These are phyloP conservation scores for Hydropotes inermis DNA, from an alignment of 2,113 vertebrate species.

Conservation along the genomic window DNA sequence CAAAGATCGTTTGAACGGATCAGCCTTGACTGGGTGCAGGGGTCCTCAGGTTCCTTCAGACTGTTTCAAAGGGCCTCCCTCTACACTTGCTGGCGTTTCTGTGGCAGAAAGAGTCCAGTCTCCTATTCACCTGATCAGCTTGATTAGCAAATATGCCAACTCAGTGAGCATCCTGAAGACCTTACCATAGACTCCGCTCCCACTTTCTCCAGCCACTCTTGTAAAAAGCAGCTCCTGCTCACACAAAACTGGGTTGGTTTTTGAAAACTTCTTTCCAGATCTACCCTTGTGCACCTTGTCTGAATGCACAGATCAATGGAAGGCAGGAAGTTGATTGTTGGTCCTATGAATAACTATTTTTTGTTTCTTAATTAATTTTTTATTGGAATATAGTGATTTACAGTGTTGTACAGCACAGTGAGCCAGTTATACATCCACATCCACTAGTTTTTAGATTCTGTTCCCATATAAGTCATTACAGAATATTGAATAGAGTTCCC, in stretches of 20 bases:
- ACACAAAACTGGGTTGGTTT: background rate
- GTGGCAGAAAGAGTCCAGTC: background rate
- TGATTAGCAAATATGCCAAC: background rate
- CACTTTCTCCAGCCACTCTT: background rate
- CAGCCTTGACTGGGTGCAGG: background rate
- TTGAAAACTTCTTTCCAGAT: background rate
- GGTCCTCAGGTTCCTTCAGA: background rate
- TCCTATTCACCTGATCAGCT: background rate
- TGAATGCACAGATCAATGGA: background rate
- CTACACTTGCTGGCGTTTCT: background rate
- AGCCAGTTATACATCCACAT: background rate
- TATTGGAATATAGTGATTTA: background rate
- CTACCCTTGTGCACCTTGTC: background rate
- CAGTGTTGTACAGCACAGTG: background rate
- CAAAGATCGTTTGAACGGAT: background rate
- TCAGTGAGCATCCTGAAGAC: accelerated
- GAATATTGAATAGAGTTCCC: background rate
- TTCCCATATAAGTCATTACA: background rate
- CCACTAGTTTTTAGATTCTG: background rate
- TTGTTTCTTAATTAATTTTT: background rate
- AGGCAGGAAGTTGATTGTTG: background rate
- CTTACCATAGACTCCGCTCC: accelerated
- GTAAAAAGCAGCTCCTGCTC: background rate
- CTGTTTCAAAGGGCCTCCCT: background rate
- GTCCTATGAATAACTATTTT: background rate